A percentile compares a stretch with the other conserved stretches of the same genome.
Evolutionary conservation across 2,797 vertebrate genomes (phyloP).

Genomic region (Manis crassicaudata): DNA sequence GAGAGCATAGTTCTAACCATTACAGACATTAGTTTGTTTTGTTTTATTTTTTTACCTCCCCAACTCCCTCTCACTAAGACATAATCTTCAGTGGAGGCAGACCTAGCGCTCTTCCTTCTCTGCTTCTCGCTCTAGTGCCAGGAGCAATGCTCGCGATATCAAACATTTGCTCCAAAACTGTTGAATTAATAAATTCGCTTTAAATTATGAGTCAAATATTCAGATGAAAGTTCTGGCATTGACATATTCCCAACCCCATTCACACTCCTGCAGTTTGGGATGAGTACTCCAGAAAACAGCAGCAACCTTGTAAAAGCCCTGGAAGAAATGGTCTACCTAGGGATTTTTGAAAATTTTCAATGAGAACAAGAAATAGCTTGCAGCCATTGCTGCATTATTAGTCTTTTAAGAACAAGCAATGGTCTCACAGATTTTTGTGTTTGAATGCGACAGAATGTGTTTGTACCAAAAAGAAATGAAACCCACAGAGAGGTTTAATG

Average conservation of each 20-base stretch:
- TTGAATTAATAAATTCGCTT: not conserved
- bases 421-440: not conserved
- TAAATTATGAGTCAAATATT: not conserved
- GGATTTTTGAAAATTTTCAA: not conserved
- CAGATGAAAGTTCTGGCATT: not conserved
- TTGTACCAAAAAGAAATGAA: conserved; percentile 36
- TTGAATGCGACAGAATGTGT: conserved; percentile 43
- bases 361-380: not conserved
- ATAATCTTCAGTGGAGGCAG: not conserved
- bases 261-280: not conserved
- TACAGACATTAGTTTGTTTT: not conserved
- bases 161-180: not conserved
- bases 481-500: conserved; percentile 14
- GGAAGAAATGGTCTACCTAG: not conserved
- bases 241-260: not conserved
- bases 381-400: not conserved
- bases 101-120: not conserved
- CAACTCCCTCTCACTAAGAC: not conserved
- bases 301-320: not conserved
- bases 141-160: not conserved
- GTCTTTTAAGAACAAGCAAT: not conserved
- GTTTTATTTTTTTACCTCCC: not conserved
- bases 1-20: not conserved
- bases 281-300: not conserved
- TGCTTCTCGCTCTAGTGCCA: not conserved